Evolutionary conservation across 2,797 vertebrate species (phyloP).

Genomic region (Sphenopsis melanotis): DNA sequence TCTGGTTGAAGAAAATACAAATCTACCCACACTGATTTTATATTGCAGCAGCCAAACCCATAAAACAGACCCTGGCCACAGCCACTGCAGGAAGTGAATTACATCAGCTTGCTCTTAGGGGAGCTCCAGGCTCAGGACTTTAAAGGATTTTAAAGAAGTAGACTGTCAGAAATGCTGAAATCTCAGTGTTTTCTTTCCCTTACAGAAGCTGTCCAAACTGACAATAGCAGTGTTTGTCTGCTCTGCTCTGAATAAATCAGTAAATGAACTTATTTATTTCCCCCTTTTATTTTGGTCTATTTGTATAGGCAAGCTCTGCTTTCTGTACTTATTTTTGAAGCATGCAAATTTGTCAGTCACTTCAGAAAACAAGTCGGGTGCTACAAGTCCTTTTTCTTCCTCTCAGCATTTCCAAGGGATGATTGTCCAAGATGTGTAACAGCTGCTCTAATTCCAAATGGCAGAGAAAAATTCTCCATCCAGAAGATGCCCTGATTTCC

Average conservation of each 20-base stretch:
- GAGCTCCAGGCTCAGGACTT: neutral
- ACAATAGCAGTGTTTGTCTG: neutral
- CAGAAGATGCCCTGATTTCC: neutral
- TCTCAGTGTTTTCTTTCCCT: neutral
- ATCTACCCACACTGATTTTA: neutral
- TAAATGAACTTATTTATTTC: neutral
- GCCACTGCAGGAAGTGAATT: neutral
- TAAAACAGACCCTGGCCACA: neutral
- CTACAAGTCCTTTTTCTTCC: neutral
- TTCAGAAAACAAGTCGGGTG: neutral
- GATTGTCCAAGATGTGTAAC: neutral
- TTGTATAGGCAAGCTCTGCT: neutral
- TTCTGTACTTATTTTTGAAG: neutral
- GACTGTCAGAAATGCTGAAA: conserved; percentile 9
- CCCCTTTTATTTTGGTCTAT: neutral
- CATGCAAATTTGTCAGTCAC: neutral
- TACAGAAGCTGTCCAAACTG: neutral
- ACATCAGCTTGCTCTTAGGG: neutral
- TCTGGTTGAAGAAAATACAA: neutral
- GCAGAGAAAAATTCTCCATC: neutral
- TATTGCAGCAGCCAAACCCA: neutral
- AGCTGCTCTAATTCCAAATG: neutral
- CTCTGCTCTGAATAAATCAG: neutral
- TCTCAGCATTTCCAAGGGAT: neutral
- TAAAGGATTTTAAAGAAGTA: conserved; percentile 6